A percentile compares a stretch with the other conserved stretches of the same genome.
Conservation (phyloP, 2,888 invertebrate genomes). For the Eilema caniola region DNA sequence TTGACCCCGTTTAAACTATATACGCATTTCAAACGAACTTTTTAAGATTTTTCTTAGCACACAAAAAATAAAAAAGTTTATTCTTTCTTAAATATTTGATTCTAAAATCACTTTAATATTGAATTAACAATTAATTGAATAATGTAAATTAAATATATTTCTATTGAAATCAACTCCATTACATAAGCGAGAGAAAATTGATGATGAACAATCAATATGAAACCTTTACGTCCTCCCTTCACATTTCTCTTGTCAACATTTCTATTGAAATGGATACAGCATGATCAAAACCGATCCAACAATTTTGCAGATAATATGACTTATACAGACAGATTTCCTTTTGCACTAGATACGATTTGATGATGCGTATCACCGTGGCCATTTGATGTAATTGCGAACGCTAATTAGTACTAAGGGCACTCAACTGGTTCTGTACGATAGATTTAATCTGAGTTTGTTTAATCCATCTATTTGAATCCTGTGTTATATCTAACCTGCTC, state of each 20-base stretch:
- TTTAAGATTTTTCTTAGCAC: background rate
- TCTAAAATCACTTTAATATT: constrained; percentile 10
- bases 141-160: constrained; percentile 13
- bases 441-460: constrained; percentile 49
- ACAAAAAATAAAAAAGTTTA: no score
- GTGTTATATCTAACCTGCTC: constrained; percentile 35
- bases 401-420: constrained; percentile 50
- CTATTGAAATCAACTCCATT: constrained; percentile 31
- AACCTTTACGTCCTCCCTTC: constrained; percentile 28
- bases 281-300: constrained; percentile 42
- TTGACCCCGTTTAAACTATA: constrained; percentile 34
- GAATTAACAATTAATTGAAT: background rate
- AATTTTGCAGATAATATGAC: constrained; percentile 46
- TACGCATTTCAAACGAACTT: background rate
- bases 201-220: constrained; percentile 48
- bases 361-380: constrained; percentile 53
- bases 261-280: constrained; percentile 44
- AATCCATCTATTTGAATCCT: constrained; percentile 47
- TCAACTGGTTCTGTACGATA: constrained; percentile 42
- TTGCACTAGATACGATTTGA: constrained; percentile 49
- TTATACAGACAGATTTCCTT: constrained; percentile 45
- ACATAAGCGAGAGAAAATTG: constrained; percentile 49
- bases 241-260: constrained; percentile 38
- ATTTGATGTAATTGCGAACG: constrained; percentile 53
- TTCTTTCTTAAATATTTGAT: background rate